Base-by-base conservation (phyloP, 2,797 vertebrate genomes). In the Geotria australis region DNA sequence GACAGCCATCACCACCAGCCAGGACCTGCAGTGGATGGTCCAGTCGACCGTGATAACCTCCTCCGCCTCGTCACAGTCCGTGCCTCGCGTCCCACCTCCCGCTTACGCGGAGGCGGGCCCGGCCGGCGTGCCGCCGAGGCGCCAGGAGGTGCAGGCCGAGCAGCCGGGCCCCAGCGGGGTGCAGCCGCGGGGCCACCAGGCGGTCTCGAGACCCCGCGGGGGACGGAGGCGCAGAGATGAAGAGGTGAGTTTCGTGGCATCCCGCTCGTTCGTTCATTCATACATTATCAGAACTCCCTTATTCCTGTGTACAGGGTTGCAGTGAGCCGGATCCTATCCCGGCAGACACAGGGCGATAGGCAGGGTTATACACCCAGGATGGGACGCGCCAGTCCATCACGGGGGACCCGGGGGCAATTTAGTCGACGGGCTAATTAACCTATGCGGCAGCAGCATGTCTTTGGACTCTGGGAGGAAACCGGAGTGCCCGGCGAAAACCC, bases 1-100 rank as follows among this genome's bases (percentile, higher is more conserved):
- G 71, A 96, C 88, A 10, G 86, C 88, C 69, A 96, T 96, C 73
- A 85, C 86, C 67, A 85, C 80, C 65, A 96, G 88, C 68, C 88
- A 85, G 70, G 89, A 96, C 67, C 78, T 96, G 69, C 89, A 95
- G 86, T 95, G 89, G 89, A 73, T 96, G 72, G 84, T 88, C 58
- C 88, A 93, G 61, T 84, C 89, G 8, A 86, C 88, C 57, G 79
- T 95, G 60, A 79, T 85, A 70, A 88, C 88, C 60, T 96, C 89
- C 2, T 81, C 89, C 70, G 85, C 89, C 57, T 81, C 80, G 64
- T 80, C 81, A 46, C 83, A 79, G 49, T 12, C 15, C 53, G 12
- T n/a, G 24, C 49, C 49, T 12, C 8, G 49, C 49, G 9, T 15
- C 12, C 12, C 49, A n/a, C 49, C 49, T 2, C 12, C 24, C 12